phyloP scores from a whole-genome alignment of 1,140 invertebrate genomes.

The Zophobas morio region DNA sequence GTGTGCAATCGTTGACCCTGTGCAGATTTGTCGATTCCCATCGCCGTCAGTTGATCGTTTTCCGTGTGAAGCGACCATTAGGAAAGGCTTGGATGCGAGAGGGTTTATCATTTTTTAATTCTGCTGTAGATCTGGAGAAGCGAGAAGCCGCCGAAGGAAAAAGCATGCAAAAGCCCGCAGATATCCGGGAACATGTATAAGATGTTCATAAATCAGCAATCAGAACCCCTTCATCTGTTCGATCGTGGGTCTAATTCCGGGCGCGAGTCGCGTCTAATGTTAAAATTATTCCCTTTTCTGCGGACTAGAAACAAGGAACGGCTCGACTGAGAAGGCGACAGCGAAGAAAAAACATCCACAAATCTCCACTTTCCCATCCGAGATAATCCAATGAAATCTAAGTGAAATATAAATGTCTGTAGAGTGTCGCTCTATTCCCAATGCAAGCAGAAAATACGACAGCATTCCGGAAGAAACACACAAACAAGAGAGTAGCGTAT shows the following conservation, averaged over 20 bases:
- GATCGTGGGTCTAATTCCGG: background rate
- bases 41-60: too few relatives aligned
- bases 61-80: too few relatives aligned
- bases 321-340: constrained; percentile 22
- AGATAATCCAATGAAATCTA: constrained; percentile 58
- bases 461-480: constrained; percentile 43
- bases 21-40: too few relatives aligned
- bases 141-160: background rate
- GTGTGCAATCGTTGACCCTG: too few relatives aligned
- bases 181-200: background rate
- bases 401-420: constrained; percentile 58
- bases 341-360: constrained; percentile 47
- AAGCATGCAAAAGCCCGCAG: background rate
- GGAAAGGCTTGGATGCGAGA: too few relatives aligned
- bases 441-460: constrained; percentile 50
- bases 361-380: constrained; percentile 51
- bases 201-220: background rate
- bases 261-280: constrained; percentile 10
- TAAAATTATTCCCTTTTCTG: constrained; percentile 21
- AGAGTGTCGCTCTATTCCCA: constrained; percentile 52
- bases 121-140: background rate
- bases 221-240: background rate
- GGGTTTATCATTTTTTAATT: too few relatives aligned
- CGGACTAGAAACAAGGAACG: constrained; percentile 17
- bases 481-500: constrained; percentile 37